These are phyloP conservation scores for Phylloscopus trochiloides DNA, from an alignment of 2,113 vertebrate genomes.

Conservation along the genomic window DNA sequence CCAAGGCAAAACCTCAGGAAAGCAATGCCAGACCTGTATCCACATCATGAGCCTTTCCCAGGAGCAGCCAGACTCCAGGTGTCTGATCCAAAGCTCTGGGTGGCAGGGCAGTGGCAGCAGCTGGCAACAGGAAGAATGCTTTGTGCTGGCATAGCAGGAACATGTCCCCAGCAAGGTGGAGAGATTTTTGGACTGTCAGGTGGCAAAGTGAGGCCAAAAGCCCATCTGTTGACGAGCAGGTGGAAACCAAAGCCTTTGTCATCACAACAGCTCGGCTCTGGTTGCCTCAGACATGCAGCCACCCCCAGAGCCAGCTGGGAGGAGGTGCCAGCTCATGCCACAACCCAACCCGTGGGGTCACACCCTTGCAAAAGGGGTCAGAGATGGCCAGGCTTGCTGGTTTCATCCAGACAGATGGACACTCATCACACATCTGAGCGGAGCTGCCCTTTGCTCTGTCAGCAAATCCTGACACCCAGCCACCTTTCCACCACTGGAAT, in stretches of 20 bases:
- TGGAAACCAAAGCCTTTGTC: neutral
- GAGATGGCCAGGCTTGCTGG: neutral
- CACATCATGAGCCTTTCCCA: accelerated
- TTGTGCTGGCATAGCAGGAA: neutral
- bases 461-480: neutral
- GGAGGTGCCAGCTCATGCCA: neutral
- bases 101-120: neutral
- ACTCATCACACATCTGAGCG: accelerated
- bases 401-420: accelerated
- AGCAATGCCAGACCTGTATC: neutral
- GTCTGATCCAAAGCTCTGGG: neutral
- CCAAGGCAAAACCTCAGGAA: neutral
- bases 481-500: neutral
- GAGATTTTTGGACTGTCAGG: neutral
- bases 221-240: neutral
- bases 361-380: neutral
- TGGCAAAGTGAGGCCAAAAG: neutral
- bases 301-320: accelerated
- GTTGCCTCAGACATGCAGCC: neutral
- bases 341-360: neutral
- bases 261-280: neutral
- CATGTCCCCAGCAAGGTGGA: neutral
- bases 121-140: neutral
- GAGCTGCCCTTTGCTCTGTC: neutral
- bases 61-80: neutral